Evolutionary conservation across 2,797 vertebrate genomes (phyloP).

Genomic region (Arremon brunneinucha): DNA sequence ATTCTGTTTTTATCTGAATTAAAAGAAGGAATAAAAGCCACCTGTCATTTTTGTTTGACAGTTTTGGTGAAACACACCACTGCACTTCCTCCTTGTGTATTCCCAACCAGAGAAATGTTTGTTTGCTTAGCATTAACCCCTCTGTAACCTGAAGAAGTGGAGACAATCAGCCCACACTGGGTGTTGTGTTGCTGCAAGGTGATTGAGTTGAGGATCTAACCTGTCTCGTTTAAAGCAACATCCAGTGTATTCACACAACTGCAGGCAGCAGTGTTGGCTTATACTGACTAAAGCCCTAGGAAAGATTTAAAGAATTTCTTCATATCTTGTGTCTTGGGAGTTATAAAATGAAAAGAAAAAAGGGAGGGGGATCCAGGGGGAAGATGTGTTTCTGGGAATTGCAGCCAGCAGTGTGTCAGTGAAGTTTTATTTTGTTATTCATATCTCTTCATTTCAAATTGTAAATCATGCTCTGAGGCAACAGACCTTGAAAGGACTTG

Average conservation of each 20-base stretch:
- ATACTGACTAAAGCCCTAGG: background rate
- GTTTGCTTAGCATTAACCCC: background rate
- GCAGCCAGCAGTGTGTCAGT: background rate
- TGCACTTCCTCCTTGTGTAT: background rate
- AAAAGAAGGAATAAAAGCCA: background rate
- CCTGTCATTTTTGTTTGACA: background rate
- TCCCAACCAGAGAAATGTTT: background rate
- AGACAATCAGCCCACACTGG: background rate
- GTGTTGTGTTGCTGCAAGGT: background rate
- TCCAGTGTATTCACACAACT: background rate
- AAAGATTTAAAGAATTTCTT: slow-evolving; percentile 20
- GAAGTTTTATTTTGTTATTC: slow-evolving; percentile 35
- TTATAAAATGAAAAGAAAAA: slow-evolving; percentile 26
- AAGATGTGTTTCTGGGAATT: slow-evolving; percentile 13
- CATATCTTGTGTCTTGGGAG: background rate
- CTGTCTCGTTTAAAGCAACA: background rate
- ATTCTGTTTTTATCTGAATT: background rate
- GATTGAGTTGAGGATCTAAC: background rate
- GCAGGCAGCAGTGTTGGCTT: background rate
- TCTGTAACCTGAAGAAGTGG: background rate
- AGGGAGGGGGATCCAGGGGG: background rate
- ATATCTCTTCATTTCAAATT: background rate
- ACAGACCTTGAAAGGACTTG: background rate
- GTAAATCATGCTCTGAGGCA: background rate
- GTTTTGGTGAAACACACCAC: background rate